phyloP scores from a whole-genome alignment of 2,113 vertebrate genomes.

The Archilochus colubris region DNA sequence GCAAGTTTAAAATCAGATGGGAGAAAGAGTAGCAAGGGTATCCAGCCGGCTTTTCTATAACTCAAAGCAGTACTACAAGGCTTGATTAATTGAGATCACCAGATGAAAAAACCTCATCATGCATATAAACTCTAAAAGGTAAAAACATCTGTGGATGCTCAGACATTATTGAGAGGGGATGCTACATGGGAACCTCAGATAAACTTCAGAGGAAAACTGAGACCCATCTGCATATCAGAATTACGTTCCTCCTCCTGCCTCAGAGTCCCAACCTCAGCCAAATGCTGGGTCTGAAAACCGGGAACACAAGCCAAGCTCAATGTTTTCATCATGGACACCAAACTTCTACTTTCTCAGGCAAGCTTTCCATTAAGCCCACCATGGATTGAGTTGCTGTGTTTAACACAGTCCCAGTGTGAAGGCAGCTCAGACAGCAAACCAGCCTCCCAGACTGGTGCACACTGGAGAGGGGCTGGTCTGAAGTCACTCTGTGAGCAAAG shows the following conservation, averaged over 20 bases:
- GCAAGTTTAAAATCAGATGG: constrained; percentile 44
- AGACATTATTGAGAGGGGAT: not conserved
- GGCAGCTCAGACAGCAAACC: constrained; percentile 37
- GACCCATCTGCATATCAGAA: not conserved
- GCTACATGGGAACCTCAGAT: not conserved
- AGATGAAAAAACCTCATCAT: constrained; percentile 31
- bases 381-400: constrained; percentile 29
- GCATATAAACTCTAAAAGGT: not conserved
- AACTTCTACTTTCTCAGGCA: not conserved
- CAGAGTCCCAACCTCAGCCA: not conserved
- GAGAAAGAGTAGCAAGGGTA: constrained; percentile 24
- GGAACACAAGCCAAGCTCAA: not conserved
- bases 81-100: constrained; percentile 51
- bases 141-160: constrained; percentile 32
- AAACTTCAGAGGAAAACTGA: not conserved
- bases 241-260: not conserved
- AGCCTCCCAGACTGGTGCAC: not conserved
- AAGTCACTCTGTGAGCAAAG: not conserved
- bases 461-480: constrained; percentile 11
- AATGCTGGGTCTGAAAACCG: not conserved
- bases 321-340: constrained; percentile 1
- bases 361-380: constrained; percentile 19
- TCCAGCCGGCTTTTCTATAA: constrained; percentile 28
- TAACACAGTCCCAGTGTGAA: constrained; percentile 21
- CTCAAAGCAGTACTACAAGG: constrained; percentile 20